phyloP scores from a whole-genome alignment of 2,113 vertebrate genomes.

The Podilymbus podiceps region DNA sequence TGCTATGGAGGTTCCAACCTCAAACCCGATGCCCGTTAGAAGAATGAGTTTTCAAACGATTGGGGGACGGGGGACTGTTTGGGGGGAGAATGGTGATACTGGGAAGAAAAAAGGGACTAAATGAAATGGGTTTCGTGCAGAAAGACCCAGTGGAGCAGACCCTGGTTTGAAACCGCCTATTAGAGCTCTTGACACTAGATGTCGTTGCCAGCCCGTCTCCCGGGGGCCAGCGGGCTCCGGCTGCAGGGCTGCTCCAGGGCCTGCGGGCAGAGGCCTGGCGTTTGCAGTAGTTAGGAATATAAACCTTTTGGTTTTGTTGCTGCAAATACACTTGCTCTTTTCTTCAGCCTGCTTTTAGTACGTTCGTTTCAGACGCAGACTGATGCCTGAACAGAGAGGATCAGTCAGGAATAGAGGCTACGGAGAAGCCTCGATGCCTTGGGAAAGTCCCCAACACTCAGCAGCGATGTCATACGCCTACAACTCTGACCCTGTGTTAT shows the following conservation, averaged over 20 bases:
- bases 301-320: background rate
- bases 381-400: background rate
- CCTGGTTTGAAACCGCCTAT: background rate
- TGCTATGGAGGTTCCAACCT: background rate
- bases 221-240: background rate
- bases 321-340: background rate
- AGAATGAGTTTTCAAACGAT: background rate
- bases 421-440: background rate
- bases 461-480: background rate
- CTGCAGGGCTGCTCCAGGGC: background rate
- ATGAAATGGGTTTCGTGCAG: accelerated
- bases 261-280: background rate
- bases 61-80: too few species aligned
- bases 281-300: background rate
- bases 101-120: background rate
- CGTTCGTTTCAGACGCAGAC: background rate
- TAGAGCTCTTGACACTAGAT: background rate
- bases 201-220: background rate
- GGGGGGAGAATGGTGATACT: too few species aligned
- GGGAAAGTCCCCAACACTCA: background rate
- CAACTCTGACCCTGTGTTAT: background rate
- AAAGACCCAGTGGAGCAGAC: background rate
- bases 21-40: background rate
- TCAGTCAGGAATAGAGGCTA: background rate
- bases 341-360: background rate